phyloP scores from a whole-genome alignment of 1,140 invertebrate genomes.

The Cotesia vestalis region DNA sequence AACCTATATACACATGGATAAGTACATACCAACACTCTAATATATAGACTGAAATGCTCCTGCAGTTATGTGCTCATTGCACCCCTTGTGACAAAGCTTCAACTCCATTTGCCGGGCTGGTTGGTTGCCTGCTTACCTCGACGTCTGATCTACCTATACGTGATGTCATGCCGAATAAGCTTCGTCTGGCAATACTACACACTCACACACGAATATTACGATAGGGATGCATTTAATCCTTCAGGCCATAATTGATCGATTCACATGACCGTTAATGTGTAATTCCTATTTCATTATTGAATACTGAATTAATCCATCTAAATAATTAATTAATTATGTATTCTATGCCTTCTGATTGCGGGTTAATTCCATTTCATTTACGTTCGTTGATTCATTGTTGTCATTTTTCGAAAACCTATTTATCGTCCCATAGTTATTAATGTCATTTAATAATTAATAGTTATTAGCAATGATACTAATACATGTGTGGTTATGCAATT shows the following conservation, averaged over 20 bases:
- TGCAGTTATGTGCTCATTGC: constrained; percentile 36
- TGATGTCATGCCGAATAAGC: constrained; percentile 13
- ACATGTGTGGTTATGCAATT: too few species aligned
- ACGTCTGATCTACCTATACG: constrained; percentile 25
- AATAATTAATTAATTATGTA: too few species aligned
- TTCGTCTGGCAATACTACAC: not conserved
- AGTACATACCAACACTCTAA: constrained; percentile 8
- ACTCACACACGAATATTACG: not conserved
- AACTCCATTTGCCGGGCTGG: constrained; percentile 20
- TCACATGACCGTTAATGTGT: constrained; percentile 19
- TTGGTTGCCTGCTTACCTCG: constrained; percentile 16
- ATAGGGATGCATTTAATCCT: constrained; percentile 12
- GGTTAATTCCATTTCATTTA: too few species aligned
- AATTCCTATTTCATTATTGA: constrained; percentile 25
- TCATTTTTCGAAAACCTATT: too few species aligned
- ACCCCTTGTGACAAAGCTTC: constrained; percentile 31
- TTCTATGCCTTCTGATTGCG: too few species aligned
- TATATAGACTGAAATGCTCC: constrained; percentile 16
- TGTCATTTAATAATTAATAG: too few species aligned
- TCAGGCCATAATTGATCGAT: constrained; percentile 26
- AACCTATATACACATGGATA: not conserved
- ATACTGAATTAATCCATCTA: not conserved
- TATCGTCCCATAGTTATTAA: too few species aligned
- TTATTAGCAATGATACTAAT: too few species aligned
- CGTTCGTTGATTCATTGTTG: too few species aligned